Base-by-base conservation (phyloP, 2,113 vertebrate genomes). In the Ifrita kowaldi region DNA sequence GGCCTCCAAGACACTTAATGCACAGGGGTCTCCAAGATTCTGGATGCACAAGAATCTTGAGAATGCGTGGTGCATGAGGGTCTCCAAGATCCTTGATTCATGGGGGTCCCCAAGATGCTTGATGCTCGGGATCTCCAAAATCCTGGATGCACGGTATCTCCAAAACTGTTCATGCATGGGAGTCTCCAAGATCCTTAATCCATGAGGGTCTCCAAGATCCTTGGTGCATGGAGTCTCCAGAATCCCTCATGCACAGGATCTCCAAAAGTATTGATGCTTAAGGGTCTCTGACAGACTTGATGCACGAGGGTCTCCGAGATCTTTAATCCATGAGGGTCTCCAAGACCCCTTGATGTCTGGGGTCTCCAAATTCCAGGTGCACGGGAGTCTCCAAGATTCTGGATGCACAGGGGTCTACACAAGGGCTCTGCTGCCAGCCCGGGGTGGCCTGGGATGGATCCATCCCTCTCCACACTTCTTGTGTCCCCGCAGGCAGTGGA, bases 401-500 rank as follows among this genome's bases (percentile, higher is more conserved):
- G 56, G 62, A 42, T 9, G 13, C 27, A 2, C 2, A 1, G 4
- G 12, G 26, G 4, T 35, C 55, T n/a, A 3, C 21, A 1, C 9
- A 6, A 26, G 42, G 11, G 16, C 57, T 56, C 86, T 44, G 19
- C 79, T 6, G 3, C 75, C 28, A 60, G 8, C 41, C 13, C 4
- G 0, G 6, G 7, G 8, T 11, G 2, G 5, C 30, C 21, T 1
- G 11, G 30, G 32, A 10, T 46, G 23, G 39, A 63, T 42, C 82
- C 4, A 0, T 42, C 65, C 74, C 23, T 33, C 62, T 69, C 67
- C 63, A 7, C 8, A 0, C 9, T 16, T 39, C 73, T 20, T 0
- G 13, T 33, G 27, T 74, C 59, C 74, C 15, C 3, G 1, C 98
- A 99, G 99, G 99, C 99, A 0, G 98, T 99, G 82, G 99, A 99